Percentiles rank a stretch among this genome's conserved stretches.
These are phyloP conservation scores for Ruditapes philippinarum DNA, from an alignment of 1,140 invertebrate species.

Conservation along the genomic window DNA sequence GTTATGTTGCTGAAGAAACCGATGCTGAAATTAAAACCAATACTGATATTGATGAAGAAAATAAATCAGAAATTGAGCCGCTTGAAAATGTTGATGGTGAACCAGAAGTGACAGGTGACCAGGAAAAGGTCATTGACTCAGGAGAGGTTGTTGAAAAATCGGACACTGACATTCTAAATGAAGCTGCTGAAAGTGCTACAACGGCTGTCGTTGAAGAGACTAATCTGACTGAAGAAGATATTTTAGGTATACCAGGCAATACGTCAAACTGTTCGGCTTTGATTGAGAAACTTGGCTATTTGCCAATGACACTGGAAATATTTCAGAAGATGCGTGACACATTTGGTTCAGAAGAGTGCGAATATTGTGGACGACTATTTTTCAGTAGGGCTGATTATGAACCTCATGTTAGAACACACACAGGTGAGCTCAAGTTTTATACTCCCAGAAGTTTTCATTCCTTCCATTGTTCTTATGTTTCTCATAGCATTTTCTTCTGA, in stretches of 20 bases:
- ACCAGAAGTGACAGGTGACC: not conserved
- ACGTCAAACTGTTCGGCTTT: constrained; percentile 45
- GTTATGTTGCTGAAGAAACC: not conserved
- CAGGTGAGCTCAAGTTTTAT: constrained; percentile 73
- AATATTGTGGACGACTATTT: constrained; percentile 85
- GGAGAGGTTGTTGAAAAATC: too few species aligned
- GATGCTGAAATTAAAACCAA: not conserved
- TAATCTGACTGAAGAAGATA: constrained; percentile 55
- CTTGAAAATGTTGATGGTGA: constrained; percentile 27
- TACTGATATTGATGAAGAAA: not conserved
- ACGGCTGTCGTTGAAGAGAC: constrained; percentile 46
- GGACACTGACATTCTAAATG: not conserved
- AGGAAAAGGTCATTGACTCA: too few species aligned
- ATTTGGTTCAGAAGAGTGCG: constrained; percentile 86
- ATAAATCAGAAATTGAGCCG: not conserved
- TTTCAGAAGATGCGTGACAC: constrained; percentile 85
- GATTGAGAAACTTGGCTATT: constrained; percentile 82
- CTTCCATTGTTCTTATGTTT: too few species aligned
- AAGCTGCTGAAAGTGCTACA: constrained; percentile 31
- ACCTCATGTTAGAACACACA: constrained; percentile 83
- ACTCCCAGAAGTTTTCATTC: too few species aligned
- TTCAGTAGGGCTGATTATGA: constrained; percentile 83
- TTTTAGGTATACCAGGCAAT: not conserved
- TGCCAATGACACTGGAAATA: constrained; percentile 82
- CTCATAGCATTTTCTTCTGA: too few species aligned